Evolutionary conservation across 2,113 vertebrate species (phyloP), one percentile per base, ranked within the genome.

Genomic region (Poeciliopsis occidentalis): DNA sequence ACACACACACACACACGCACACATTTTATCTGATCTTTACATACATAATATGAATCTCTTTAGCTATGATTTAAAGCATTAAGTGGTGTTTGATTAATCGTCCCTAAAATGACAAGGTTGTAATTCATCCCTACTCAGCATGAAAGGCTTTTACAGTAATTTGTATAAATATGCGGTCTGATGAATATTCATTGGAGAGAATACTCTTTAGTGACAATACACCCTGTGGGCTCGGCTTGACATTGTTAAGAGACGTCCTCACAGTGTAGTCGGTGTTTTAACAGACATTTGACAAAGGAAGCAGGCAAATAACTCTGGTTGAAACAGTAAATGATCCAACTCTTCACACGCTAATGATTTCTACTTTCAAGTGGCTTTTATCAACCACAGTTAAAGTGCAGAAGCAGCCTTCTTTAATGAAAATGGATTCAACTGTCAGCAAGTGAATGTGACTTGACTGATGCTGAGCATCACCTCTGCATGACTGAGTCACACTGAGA

Each of bases 111-210:
- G 22, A 79, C 29, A 6, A 1, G 26, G 71, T 61, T 68, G 67
- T 44, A 63, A 73, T 69, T 81, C 64, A 71, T 75, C 76, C 47
- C 76, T 66, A 2, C 62, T 79, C 37, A 44, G 26, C 60, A 64
- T 87, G 76, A 88, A 81, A 84, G 79, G 75, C 76, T 83, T 81
- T 84, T 80, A 85, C 83, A 84, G 65, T 85, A 88, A 86, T 88
- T 78, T 87, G 84, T 86, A 80, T 83, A 82, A 88, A 86, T 80
- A 71, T 71, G 83, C 60, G 44, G 68, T 71, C 73, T 87, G 63
- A 89, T 88, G 86, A 85, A 92, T 89, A 92, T 91, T 91, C 84
- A 89, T 83, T 4, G 79, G 75, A 34, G 62, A 69, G 74, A 77
- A 85, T 47, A 60, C 73, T 80, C 76, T 62, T 75, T 27, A 37